Base-by-base conservation (phyloP, 2,797 vertebrate species). In the Morus bassanus region DNA sequence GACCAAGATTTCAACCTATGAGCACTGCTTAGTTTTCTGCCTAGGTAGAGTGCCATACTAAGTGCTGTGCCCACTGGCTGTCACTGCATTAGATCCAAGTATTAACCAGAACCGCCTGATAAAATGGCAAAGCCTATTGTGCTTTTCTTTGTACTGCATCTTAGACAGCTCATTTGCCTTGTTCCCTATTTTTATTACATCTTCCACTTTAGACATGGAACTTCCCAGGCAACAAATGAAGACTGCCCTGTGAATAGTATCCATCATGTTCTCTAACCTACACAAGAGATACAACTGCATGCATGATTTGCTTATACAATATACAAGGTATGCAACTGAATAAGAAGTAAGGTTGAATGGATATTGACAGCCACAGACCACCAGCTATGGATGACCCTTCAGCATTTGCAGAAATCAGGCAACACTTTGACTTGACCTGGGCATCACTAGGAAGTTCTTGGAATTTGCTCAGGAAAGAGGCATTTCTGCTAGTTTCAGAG, bases 1-100 rank as follows among this genome's bases (percentile, higher is more conserved):
- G 24, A 56, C 11, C 63, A 73, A 18, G 37, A 45, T 27, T 64
- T 72, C 11, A 19, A 10, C 4, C 19, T 25, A 1, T 7, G 28
- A 57, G 33, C 19, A 22, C 4, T 2, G 17, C 15, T 74, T 45
- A 23, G 3, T 8, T 37, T 22, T 37, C 83, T 67, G 22, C 15
- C 28, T 13, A 35, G 50, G 25, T 1, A 53, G 25, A 27, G 27
- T 30, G n/a, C 14, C 37, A 18, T 24, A 43, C 37, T 15, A 30
- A 43, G 6, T 16, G 21, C 24, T 41, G 31, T 3, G 37, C 39
- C 5, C 0, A 0, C 27, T 41, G 33, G 8, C 21, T 60, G 12
- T 41, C 53, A 8, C 30, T 24, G 11, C 10, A 7, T 9, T 43
- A 41, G 35, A 33, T 56, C 11, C 39, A 24, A 76, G 45, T 69